phyloP scores from a whole-genome alignment of 2,113 vertebrate species.

The Nymphicus hollandicus region DNA sequence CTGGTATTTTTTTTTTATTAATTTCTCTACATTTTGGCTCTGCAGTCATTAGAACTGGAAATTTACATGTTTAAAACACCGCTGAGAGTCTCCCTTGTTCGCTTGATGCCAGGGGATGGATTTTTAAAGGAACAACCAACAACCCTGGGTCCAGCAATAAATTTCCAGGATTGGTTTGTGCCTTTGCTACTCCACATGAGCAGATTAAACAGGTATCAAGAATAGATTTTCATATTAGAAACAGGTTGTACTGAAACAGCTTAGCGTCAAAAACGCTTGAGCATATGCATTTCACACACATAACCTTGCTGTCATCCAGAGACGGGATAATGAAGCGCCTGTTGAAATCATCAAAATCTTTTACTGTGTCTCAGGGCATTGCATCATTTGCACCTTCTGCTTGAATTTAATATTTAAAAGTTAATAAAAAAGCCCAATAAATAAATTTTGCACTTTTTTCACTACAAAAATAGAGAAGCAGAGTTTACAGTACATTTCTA shows the following conservation, averaged over 20 bases:
- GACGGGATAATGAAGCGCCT: not conserved
- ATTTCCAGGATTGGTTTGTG: not conserved
- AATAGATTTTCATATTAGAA: not conserved
- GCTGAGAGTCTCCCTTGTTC: not conserved
- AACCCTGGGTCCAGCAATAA: not conserved
- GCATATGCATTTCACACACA: not conserved
- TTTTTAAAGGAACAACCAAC: not conserved
- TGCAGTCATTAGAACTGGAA: not conserved
- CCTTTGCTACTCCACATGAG: not conserved
- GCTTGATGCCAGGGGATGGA: not conserved
- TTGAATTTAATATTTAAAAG: not conserved
- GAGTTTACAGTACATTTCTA: not conserved
- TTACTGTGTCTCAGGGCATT: not conserved
- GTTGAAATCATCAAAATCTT: not conserved
- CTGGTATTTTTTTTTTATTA: not conserved
- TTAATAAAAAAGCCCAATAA: not conserved
- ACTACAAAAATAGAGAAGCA: not conserved
- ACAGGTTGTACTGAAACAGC: not conserved
- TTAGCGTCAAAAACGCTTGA: not conserved
- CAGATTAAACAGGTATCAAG: conserved; percentile 7
- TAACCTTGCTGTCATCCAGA: not conserved
- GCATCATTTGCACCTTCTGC: not conserved
- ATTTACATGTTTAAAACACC: not conserved
- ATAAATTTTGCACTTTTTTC: not conserved
- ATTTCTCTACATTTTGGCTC: not conserved